phyloP scores from a whole-genome alignment of 1,140 invertebrate species.

The Drosophila grimshawi region DNA sequence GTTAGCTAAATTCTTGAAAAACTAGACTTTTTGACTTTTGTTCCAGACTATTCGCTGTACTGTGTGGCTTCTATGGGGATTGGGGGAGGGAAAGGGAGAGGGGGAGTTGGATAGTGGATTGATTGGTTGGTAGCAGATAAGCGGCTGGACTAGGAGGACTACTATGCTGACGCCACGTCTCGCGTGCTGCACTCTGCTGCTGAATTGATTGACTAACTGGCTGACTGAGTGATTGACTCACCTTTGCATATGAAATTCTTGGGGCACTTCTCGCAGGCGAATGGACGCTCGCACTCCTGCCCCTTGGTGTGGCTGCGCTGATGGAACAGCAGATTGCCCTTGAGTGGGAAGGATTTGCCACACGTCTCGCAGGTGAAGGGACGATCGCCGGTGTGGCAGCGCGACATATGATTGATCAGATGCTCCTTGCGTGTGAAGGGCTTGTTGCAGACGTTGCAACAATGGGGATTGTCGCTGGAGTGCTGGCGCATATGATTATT shows the following conservation, averaged over 20 bases:
- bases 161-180: slow-evolving; percentile 77
- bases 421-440: slow-evolving; percentile 93
- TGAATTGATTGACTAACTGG: not conserved
- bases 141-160: slow-evolving; percentile 41
- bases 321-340: slow-evolving; percentile 96
- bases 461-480: slow-evolving; percentile 92
- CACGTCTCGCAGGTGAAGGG: slow-evolving; percentile 93
- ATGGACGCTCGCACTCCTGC: slow-evolving; percentile 94
- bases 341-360: slow-evolving; percentile 93
- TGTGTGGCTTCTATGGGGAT: not conserved
- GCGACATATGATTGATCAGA: slow-evolving; percentile 89
- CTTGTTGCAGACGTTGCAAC: slow-evolving; percentile 93
- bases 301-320: slow-evolving; percentile 96
- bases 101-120: not conserved
- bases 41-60: not conserved
- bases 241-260: slow-evolving; percentile 99
- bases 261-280: slow-evolving; percentile 97
- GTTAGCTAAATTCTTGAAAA: not conserved
- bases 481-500: slow-evolving; percentile 90
- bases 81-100: not conserved
- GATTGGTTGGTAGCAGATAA: slow-evolving; percentile 7
- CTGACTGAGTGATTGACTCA: slow-evolving; percentile 49
- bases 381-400: slow-evolving; percentile 95
- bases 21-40: not conserved
- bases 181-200: slow-evolving; percentile 55